Evolutionary conservation across 2,797 vertebrate genomes (phyloP).

Genomic region (Psittacula echo): DNA sequence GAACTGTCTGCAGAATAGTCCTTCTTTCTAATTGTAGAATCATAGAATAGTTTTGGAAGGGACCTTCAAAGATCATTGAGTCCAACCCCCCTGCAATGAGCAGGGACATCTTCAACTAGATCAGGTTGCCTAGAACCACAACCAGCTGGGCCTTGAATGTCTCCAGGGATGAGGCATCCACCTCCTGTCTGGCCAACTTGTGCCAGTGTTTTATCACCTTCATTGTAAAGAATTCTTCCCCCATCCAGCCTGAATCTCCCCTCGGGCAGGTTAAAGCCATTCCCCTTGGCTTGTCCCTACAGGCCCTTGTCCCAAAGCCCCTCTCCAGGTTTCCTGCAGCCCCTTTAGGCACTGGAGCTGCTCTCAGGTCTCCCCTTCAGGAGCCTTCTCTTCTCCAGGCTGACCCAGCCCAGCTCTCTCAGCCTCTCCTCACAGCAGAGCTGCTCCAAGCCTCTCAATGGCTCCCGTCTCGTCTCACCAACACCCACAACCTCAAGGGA

Average conservation of each 20-base stretch:
- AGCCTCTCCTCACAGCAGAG: no score
- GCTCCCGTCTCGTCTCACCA: background rate
- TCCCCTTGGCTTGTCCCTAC: no score
- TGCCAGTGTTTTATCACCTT: background rate
- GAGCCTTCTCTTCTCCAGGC: background rate
- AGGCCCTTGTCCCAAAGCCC: background rate
- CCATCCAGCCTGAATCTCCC: background rate
- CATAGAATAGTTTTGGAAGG: background rate
- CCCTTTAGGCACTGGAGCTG: no score
- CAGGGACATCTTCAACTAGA: background rate
- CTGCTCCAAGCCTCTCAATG: background rate
- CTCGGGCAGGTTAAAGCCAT: background rate
- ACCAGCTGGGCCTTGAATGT: background rate
- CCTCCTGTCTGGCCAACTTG: background rate
- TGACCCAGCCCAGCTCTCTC: background rate
- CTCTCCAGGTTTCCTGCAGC: background rate
- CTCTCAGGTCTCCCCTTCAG: background rate
- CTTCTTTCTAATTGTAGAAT: background rate
- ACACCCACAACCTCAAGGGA: background rate
- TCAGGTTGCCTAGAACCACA: background rate
- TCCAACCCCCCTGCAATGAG: background rate
- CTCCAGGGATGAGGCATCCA: background rate
- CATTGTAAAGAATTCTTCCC: background rate
- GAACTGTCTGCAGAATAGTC: background rate
- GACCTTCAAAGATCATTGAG: background rate